phyloP scores from a whole-genome alignment of 2,888 invertebrate genomes.

The Lepidocyrtoides sp. region DNA sequence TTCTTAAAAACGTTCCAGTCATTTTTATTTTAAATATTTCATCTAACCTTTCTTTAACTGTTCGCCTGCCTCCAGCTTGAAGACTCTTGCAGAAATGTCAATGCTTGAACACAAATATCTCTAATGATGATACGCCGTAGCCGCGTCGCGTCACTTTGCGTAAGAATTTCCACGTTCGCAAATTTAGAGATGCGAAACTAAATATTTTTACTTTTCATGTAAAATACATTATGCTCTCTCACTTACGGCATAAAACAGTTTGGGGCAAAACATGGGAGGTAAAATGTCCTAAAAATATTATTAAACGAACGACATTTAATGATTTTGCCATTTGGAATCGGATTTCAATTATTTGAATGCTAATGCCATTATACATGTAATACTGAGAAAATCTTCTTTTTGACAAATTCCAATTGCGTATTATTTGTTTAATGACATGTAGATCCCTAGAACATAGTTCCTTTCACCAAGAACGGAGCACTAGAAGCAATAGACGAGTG shows the following conservation, averaged over 20 bases:
- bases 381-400: not conserved
- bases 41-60: too few relatives aligned
- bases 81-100: too few relatives aligned
- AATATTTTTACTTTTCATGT: too few relatives aligned
- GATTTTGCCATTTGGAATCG: slow-evolving; percentile 61
- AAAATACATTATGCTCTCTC: too few relatives aligned
- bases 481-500: slow-evolving; percentile 9
- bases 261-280: not conserved
- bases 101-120: too few relatives aligned
- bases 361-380: not conserved
- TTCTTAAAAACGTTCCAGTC: too few relatives aligned
- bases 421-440: slow-evolving; percentile 40
- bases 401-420: not conserved
- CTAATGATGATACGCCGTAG: too few relatives aligned
- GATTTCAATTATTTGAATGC: slow-evolving; percentile 57
- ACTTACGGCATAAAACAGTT: not conserved
- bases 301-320: slow-evolving; percentile 16
- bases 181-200: too few relatives aligned
- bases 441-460: slow-evolving; percentile 26
- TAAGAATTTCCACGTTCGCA: too few relatives aligned
- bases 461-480: slow-evolving; percentile 24
- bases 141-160: too few relatives aligned
- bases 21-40: too few relatives aligned
- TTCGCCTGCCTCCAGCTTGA: too few relatives aligned
- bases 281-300: not conserved